These are phyloP conservation scores for Dendronephthya gigantea DNA, from an alignment of 64 coral and sea anemone species.

Conservation along the genomic window DNA sequence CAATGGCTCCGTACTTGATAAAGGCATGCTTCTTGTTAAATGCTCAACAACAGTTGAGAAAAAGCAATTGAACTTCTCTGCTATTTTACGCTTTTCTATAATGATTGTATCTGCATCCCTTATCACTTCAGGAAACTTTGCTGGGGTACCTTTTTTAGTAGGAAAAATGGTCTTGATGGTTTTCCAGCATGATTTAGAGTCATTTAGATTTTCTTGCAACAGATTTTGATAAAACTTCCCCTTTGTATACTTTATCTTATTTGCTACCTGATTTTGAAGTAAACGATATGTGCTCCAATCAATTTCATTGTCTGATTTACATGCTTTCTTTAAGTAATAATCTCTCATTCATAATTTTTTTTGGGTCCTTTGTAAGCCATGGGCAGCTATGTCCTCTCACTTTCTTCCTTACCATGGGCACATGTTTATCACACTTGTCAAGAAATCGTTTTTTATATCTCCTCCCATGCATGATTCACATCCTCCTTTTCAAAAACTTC, in stretches of 20 bases:
- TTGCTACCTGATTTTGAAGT: neutral
- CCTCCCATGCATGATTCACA: neutral
- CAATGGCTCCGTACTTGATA: too few relatives aligned
- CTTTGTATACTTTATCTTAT: neutral
- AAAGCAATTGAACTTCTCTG: too few relatives aligned
- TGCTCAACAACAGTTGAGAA: too few relatives aligned
- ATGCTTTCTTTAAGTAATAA: neutral
- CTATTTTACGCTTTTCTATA: too few relatives aligned
- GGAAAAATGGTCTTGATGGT: too few relatives aligned
- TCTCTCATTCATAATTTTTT: neutral
- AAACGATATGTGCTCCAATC: neutral
- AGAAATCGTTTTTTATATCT: neutral
- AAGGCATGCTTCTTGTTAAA: too few relatives aligned
- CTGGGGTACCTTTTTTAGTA: too few relatives aligned
- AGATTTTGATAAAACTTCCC: neutral
- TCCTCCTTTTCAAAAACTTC: neutral
- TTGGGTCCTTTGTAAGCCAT: neutral
- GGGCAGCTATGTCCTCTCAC: neutral
- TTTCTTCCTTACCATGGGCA: neutral
- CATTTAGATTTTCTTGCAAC: too few relatives aligned
- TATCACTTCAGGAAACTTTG: too few relatives aligned
- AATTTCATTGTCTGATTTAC: neutral
- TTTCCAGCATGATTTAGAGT: too few relatives aligned
- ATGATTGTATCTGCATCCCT: too few relatives aligned
- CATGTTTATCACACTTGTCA: neutral